These are phyloP conservation scores for Geotrypetes seraphini DNA, from an alignment of 2,797 vertebrate genomes.

Conservation along the genomic window DNA sequence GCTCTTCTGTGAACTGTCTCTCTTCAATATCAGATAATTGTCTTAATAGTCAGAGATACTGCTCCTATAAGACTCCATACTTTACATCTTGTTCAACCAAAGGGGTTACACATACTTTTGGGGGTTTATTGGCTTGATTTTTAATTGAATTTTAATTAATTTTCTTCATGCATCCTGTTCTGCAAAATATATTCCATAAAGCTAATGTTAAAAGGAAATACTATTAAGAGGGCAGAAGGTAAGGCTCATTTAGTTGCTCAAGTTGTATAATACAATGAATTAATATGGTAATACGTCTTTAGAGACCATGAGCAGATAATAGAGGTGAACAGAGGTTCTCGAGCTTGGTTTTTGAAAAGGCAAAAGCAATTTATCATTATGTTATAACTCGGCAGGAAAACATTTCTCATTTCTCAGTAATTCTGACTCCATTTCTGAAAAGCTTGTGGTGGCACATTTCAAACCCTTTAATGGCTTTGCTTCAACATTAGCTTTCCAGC, in stretches of 20 bases:
- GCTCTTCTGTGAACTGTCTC: too few relatives aligned
- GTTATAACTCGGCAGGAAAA: slow-evolving; percentile 33
- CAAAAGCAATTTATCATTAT: slow-evolving; percentile 63
- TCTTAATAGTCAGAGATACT: too few relatives aligned
- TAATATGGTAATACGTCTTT: slow-evolving; percentile 61
- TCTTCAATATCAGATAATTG: too few relatives aligned
- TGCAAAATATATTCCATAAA: slow-evolving; percentile 49
- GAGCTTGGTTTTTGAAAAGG: slow-evolving; percentile 41
- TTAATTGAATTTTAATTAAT: slow-evolving; percentile 54
- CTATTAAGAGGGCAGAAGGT: slow-evolving; percentile 56
- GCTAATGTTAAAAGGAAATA: slow-evolving; percentile 51
- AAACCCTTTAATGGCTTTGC: neutral
- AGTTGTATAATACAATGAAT: slow-evolving; percentile 57
- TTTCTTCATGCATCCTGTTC: slow-evolving; percentile 45
- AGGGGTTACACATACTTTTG: slow-evolving; percentile 43
- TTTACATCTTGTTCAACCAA: slow-evolving; percentile 39
- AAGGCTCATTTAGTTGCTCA: slow-evolving; percentile 54
- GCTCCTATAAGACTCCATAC: too few relatives aligned
- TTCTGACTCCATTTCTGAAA: slow-evolving; percentile 20
- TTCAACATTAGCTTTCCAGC: too few relatives aligned
- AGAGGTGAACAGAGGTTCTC: slow-evolving; percentile 56
- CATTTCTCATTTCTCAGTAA: slow-evolving; percentile 42
- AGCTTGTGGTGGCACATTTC: slow-evolving; percentile 22
- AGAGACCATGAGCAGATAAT: slow-evolving; percentile 57
- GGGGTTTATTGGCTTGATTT: too few relatives aligned